Percentiles rank a stretch among this genome's conserved stretches.
Evolutionary conservation across 1,140 invertebrate species (phyloP).

Genomic region (Scaptomyza montana): DNA sequence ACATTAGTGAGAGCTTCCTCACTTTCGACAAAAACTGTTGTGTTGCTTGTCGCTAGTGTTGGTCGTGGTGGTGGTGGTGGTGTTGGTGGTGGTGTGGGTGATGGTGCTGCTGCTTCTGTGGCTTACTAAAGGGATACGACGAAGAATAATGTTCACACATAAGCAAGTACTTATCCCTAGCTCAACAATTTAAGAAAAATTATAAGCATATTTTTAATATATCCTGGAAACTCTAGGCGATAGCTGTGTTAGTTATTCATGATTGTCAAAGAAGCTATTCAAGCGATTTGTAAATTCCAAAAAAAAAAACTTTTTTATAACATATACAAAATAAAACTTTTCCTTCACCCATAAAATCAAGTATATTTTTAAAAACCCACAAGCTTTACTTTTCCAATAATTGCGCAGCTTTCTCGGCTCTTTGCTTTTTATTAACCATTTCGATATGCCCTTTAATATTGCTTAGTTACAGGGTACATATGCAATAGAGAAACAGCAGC

Average conservation of each 20-base stretch:
- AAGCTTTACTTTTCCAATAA: no score
- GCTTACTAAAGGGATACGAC: slow-evolving; percentile 66
- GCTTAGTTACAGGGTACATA: slow-evolving; percentile 15
- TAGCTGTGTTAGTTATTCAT: not conserved
- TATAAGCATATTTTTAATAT: slow-evolving; percentile 17
- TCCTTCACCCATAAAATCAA: no score
- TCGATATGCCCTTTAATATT: not conserved
- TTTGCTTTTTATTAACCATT: no score
- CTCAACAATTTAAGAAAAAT: slow-evolving; percentile 32
- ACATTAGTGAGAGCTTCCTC: not conserved
- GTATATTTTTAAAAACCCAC: no score
- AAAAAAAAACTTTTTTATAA: no score
- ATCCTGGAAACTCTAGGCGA: slow-evolving; percentile 16
- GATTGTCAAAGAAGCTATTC: no score
- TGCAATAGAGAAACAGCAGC: slow-evolving; percentile 34
- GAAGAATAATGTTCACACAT: slow-evolving; percentile 77
- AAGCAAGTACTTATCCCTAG: slow-evolving; percentile 70
- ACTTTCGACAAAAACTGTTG: slow-evolving; percentile 17
- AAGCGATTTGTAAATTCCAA: no score
- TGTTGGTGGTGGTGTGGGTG: slow-evolving; percentile 45
- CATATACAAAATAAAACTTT: no score
- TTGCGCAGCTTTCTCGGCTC: no score
- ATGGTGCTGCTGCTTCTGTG: slow-evolving; percentile 53
- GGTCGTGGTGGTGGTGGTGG: slow-evolving; percentile 12
- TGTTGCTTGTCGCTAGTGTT: slow-evolving; percentile 3